phyloP scores from a whole-genome alignment of 2,888 invertebrate genomes.

The Lomographa bimaculata region DNA sequence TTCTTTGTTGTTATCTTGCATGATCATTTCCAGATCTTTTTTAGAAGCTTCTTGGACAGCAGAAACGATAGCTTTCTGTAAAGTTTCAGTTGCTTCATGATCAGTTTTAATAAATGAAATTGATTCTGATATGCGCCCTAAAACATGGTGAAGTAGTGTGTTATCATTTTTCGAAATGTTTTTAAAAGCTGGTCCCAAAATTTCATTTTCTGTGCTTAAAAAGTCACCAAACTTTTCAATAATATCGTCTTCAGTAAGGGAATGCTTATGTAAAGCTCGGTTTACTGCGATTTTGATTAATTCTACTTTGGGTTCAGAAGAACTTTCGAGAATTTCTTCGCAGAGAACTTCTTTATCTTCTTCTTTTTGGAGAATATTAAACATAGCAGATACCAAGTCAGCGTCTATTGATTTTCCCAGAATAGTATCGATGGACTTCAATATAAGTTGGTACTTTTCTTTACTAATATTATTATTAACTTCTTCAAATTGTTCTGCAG shows the following conservation, averaged over 20 bases:
- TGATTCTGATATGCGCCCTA: slow-evolving; percentile 85
- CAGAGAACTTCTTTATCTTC: slow-evolving; percentile 74
- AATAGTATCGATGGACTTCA: slow-evolving; percentile 79
- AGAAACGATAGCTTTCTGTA: slow-evolving; percentile 87
- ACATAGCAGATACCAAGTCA: slow-evolving; percentile 76
- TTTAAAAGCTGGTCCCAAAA: slow-evolving; percentile 85
- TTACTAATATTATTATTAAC: slow-evolving; percentile 76
- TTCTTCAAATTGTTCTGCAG: slow-evolving; percentile 77
- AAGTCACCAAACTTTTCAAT: slow-evolving; percentile 86
- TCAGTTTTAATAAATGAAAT: slow-evolving; percentile 85
- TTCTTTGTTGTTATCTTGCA: slow-evolving; percentile 75
- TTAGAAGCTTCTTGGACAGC: slow-evolving; percentile 86
- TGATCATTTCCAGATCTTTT: slow-evolving; percentile 79
- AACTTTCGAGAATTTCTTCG: slow-evolving; percentile 76
- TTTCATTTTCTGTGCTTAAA: slow-evolving; percentile 84
- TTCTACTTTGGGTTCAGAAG: slow-evolving; percentile 85
- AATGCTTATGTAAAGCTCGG: slow-evolving; percentile 65
- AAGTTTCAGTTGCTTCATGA: slow-evolving; percentile 85
- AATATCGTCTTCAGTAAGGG: slow-evolving; percentile 82
- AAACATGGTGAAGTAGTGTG: slow-evolving; percentile 82
- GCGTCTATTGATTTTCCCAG: slow-evolving; percentile 76
- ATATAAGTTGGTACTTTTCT: slow-evolving; percentile 76
- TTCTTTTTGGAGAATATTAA: slow-evolving; percentile 74
- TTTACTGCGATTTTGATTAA: slow-evolving; percentile 84
- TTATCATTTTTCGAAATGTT: slow-evolving; percentile 85